Conservation (phyloP, 2,113 vertebrate genomes). For the Phyllopteryx taeniolatus region DNA sequence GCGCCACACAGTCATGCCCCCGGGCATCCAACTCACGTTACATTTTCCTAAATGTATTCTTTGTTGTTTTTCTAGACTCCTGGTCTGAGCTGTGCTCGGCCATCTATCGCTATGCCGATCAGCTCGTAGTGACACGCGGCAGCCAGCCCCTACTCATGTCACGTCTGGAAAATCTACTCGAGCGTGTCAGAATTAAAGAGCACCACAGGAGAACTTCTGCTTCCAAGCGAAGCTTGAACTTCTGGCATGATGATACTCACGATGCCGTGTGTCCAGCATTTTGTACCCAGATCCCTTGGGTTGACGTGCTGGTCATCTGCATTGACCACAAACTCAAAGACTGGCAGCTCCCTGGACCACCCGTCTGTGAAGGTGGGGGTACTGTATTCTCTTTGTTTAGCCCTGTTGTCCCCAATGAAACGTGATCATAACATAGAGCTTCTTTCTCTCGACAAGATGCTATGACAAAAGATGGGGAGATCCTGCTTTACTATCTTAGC, state of each 20-base stretch:
- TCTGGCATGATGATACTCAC: slow-evolving; percentile 5
- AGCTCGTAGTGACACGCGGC: slow-evolving; percentile 75
- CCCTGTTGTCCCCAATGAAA: not conserved
- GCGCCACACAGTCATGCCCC: too few relatives aligned
- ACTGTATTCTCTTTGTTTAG: not conserved
- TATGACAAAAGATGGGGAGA: slow-evolving; percentile 81
- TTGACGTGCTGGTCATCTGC: slow-evolving; percentile 80
- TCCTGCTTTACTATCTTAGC: slow-evolving; percentile 83
- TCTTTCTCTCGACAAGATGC: slow-evolving; percentile 71
- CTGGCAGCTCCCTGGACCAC: slow-evolving; percentile 76
- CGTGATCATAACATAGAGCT: not conserved
- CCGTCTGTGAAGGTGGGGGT: slow-evolving; percentile 72
- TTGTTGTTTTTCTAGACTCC: slow-evolving; percentile 67
- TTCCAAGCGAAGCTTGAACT: slow-evolving; percentile 23
- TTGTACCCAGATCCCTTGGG: slow-evolving; percentile 81
- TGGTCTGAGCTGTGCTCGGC: slow-evolving; percentile 81
- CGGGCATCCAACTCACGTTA: too few relatives aligned
- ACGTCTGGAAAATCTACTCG: slow-evolving; percentile 83
- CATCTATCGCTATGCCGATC: slow-evolving; percentile 78
- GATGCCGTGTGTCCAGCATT: slow-evolving; percentile 53
- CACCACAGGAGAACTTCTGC: not conserved
- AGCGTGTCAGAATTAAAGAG: slow-evolving; percentile 58
- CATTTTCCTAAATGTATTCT: not conserved
- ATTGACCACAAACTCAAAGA: slow-evolving; percentile 90
- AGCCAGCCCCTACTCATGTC: slow-evolving; percentile 85